phyloP scores from a whole-genome alignment of 2,113 vertebrate genomes.

The Corythornis vintsioides region DNA sequence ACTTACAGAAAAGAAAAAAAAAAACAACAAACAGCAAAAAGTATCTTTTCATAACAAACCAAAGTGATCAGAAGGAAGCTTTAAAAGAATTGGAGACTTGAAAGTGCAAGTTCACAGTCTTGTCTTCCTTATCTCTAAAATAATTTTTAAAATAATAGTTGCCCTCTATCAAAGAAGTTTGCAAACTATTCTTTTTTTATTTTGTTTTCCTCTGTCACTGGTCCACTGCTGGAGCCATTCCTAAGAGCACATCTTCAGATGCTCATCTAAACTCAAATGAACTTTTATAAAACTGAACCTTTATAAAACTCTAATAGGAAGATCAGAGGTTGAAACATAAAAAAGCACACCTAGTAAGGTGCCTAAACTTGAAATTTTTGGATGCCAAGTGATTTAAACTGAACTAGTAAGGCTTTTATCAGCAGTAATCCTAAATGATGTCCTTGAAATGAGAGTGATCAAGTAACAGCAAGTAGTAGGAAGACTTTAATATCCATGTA shows the following conservation, averaged over 20 bases:
- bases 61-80: background rate
- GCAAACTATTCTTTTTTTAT: background rate
- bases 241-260: background rate
- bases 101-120: background rate
- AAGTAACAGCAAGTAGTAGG: background rate
- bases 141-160: background rate
- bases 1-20: background rate
- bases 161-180: background rate
- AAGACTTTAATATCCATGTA: background rate
- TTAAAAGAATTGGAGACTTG: background rate
- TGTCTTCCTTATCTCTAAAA: background rate
- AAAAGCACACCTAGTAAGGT: background rate
- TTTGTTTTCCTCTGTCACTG: background rate
- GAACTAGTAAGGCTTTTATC: background rate
- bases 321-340: background rate
- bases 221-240: background rate
- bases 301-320: background rate
- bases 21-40: background rate
- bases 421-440: background rate
- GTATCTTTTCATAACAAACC: background rate
- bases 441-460: background rate
- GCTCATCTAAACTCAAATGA: background rate
- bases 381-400: background rate
- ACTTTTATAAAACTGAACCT: background rate
- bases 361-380: background rate